Conservation (phyloP, 2,113 vertebrate genomes). For the Tenrec ecaudatus region DNA sequence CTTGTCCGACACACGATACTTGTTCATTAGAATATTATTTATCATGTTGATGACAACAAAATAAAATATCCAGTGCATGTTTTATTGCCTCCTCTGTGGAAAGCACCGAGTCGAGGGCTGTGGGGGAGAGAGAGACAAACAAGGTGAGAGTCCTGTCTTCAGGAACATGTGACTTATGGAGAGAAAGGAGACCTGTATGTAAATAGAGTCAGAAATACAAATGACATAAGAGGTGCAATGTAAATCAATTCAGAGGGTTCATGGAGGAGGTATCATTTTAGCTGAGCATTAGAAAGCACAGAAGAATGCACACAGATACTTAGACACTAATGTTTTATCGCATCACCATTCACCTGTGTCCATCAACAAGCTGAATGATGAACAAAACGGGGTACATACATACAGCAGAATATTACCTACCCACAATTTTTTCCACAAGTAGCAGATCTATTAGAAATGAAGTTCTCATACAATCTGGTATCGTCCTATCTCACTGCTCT, state of each 20-base stretch:
- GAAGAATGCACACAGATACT: neutral
- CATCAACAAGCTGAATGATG: neutral
- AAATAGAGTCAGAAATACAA: neutral
- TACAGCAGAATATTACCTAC: neutral
- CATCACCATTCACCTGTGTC: neutral
- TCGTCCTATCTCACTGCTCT: no score
- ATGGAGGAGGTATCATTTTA: neutral
- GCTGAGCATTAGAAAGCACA: neutral
- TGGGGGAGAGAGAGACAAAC: neutral
- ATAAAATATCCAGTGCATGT: neutral
- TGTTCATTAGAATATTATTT: neutral
- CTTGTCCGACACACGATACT: neutral
- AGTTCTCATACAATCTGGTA: neutral
- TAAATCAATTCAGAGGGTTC: constrained; percentile 14
- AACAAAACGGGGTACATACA: neutral
- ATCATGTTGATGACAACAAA: neutral
- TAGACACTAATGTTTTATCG: neutral
- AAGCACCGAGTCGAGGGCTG: neutral
- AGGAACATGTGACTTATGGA: neutral
- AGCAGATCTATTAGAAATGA: neutral
- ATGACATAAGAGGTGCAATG: neutral
- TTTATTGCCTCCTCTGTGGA: neutral
- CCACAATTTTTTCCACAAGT: neutral
- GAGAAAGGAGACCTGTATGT: neutral
- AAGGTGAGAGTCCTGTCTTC: neutral